phyloP scores from a whole-genome alignment of 2,888 invertebrate genomes.

The Aricia artaxerxes region DNA sequence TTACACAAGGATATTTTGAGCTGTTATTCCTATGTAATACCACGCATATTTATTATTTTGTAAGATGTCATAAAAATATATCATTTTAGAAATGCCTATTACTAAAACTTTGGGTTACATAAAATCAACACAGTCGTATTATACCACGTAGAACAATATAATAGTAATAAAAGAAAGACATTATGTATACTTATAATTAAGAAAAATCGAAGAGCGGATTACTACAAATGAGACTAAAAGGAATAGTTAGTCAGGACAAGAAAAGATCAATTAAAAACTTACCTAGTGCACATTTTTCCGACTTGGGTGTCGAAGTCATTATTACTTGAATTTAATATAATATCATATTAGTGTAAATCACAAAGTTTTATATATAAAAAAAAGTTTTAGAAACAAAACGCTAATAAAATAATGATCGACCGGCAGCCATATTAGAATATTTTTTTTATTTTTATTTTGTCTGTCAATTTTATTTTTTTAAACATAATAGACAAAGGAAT shows the following conservation, averaged over 20 bases:
- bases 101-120: not conserved
- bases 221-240: constrained; percentile 7
- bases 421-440: constrained; percentile 74
- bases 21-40: not conserved
- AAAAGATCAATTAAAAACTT: constrained; percentile 56
- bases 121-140: not conserved
- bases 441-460: constrained; percentile 45
- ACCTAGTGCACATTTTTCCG: constrained; percentile 76
- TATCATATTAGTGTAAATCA: constrained; percentile 65
- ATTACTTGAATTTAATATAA: constrained; percentile 53
- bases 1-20: not conserved
- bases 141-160: not conserved
- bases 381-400: constrained; percentile 57
- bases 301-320: constrained; percentile 78
- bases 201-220: not conserved
- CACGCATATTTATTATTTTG: not conserved
- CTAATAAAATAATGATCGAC: constrained; percentile 62
- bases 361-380: constrained; percentile 49
- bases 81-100: not conserved
- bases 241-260: constrained; percentile 28
- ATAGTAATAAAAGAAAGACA: not conserved
- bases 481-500: not conserved
- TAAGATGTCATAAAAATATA: not conserved
- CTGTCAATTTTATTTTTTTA: constrained; percentile 19
- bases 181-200: not conserved